phyloP scores from a whole-genome alignment of 1,140 invertebrate species.

The Aphidius ervi region DNA sequence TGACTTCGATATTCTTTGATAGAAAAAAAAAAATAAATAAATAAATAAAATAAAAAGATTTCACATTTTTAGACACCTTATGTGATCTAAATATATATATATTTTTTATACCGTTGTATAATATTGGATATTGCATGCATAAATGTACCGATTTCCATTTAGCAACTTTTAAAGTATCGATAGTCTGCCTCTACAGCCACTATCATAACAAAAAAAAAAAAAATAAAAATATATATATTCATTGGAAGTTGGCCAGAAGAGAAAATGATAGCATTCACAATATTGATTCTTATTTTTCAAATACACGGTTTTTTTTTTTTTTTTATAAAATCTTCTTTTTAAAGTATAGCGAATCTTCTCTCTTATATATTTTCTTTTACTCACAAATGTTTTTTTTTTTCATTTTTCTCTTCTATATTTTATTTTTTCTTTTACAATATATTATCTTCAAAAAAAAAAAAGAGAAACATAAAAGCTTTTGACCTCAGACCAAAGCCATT shows the following conservation, averaged over 20 bases:
- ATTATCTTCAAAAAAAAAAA: too few species aligned
- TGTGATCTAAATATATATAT: background rate
- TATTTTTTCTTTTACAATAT: too few species aligned
- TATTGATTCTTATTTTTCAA: background rate
- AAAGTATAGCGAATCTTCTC: background rate
- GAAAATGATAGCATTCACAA: constrained; percentile 24
- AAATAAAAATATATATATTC: background rate
- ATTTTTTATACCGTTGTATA: constrained; percentile 9
- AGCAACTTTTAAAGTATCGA: constrained; percentile 11
- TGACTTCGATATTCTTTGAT: constrained; percentile 16
- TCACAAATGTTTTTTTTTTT: background rate
- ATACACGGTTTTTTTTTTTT: background rate
- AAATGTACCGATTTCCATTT: constrained; percentile 30
- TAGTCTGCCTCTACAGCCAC: constrained; percentile 13
- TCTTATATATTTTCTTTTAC: background rate
- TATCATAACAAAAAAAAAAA: constrained; percentile 8
- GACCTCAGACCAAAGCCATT: too few species aligned
- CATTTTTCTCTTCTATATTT: background rate
- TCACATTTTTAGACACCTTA: constrained; percentile 19
- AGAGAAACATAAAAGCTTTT: too few species aligned
- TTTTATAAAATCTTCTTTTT: background rate
- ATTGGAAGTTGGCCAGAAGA: constrained; percentile 27
- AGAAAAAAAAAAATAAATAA: background rate
- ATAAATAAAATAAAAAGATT: constrained; percentile 8
- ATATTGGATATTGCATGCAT: constrained; percentile 29